Base-by-base conservation (phyloP, 1,140 invertebrate genomes). In the Rhopalosiphum maidis region DNA sequence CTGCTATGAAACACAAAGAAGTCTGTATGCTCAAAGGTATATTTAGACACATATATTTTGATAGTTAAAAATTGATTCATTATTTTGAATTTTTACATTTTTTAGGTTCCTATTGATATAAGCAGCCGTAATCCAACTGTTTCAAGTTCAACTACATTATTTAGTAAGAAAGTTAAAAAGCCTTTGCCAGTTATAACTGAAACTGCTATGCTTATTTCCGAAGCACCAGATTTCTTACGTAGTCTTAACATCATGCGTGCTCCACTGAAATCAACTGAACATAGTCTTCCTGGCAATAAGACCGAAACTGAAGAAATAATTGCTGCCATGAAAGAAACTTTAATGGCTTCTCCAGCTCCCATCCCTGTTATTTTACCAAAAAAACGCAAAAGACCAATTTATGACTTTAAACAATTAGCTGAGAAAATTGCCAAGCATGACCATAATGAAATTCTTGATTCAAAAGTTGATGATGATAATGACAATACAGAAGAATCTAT, bases 301-400 rank as follows among this genome's bases (percentile, higher is more conserved):
- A 91, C 90, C 25, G 94, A 94, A 93, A 94, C 94, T 46, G 89
- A 90, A 87, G 90, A 93, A 88, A 93, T 94, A 82, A 83, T 94
- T 30, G 93, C 94, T 82, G 93, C 94, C 48, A 94, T 94, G 94
- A 94, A 90, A 90, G 90, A 91, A 94, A 93, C 94, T 37, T 83
- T 94, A 35, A 87, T 91, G 54, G 94, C 82, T 88, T 60, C 94
- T 23, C 83, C 88, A 35, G 94, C 91, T 83, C 82, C 93, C 0
- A 85, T 37, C 15, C 82, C 91, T 37, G 48, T 93, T 54, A 30
- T 93, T 22, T 83, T 93, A 54, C 91, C 91, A 22, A 93, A 93
- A n/a, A 93, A 93, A 86, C 68, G 91, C 2, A 93, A 93, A 93
- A 85, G 91, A 54, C 48, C 48, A 41, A 48, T 54, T 22, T 93